phyloP scores from a whole-genome alignment of 2,797 vertebrate genomes.

The Galagoides demidoff region DNA sequence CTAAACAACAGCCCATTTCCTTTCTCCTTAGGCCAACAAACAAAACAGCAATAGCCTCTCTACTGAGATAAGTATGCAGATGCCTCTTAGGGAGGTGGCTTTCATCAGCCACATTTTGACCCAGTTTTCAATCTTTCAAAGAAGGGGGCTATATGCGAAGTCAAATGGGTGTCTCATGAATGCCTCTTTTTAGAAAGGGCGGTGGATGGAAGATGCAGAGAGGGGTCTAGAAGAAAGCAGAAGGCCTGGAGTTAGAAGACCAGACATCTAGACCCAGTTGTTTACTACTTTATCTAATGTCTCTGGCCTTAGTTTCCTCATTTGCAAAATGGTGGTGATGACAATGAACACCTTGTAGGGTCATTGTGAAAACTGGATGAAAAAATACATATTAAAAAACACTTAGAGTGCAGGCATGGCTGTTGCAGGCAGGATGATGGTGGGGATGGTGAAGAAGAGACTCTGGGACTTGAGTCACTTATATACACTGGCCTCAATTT shows the following conservation, averaged over 20 bases:
- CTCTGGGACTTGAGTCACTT: not conserved
- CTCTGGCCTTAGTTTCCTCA: not conserved
- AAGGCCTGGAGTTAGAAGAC: not conserved
- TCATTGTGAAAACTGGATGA: not conserved
- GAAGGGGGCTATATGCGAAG: not conserved
- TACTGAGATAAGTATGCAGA: not conserved
- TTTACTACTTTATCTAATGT: not conserved
- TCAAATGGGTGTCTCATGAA: not conserved
- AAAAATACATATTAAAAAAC: not conserved
- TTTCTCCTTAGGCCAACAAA: conserved; percentile 47
- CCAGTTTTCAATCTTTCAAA: not conserved
- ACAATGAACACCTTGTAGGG: not conserved
- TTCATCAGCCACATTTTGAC: not conserved
- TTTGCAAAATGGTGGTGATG: not conserved
- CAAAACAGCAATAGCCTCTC: not conserved
- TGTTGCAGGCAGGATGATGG: not conserved
- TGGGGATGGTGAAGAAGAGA: not conserved
- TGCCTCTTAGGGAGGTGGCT: not conserved
- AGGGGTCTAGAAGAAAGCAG: not conserved
- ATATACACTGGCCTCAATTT: not conserved
- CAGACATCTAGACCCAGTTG: not conserved
- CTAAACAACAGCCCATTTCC: conserved; percentile 52
- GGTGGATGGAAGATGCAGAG: not conserved
- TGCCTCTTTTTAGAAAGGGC: not conserved
- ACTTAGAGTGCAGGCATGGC: not conserved